These are phyloP conservation scores for Notarius lentiginosus DNA, from an alignment of 2,113 vertebrate species.

Conservation along the genomic window DNA sequence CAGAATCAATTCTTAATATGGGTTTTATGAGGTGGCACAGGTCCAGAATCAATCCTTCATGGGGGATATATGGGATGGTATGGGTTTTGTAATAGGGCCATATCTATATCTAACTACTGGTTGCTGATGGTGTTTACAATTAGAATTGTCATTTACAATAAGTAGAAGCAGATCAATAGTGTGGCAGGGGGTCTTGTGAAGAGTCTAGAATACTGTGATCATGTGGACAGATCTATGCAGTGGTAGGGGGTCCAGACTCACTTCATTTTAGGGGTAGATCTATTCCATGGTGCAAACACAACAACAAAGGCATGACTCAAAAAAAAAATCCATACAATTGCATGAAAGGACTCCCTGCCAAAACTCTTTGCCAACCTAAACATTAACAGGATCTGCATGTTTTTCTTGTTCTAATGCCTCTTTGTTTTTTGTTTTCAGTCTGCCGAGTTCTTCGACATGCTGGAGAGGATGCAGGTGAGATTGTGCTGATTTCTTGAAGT, in stretches of 20 bases:
- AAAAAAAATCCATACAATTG: background rate
- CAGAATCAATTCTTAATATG: background rate
- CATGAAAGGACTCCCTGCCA: background rate
- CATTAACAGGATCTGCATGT: background rate
- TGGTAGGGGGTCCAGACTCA: background rate
- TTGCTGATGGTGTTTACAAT: background rate
- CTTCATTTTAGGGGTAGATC: background rate
- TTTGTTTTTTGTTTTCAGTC: slow-evolving; percentile 78
- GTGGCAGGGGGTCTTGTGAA: background rate
- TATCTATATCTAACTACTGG: background rate
- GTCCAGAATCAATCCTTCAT: background rate
- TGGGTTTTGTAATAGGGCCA: background rate
- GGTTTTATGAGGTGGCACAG: background rate
- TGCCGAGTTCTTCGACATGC: slow-evolving; percentile 98
- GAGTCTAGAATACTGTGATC: background rate
- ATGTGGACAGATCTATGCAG: background rate
- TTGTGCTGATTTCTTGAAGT: background rate
- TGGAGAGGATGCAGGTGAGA: slow-evolving; percentile 96
- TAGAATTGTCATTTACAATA: background rate
- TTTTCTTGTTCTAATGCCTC: slow-evolving; percentile 26
- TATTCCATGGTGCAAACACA: background rate
- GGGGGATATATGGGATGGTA: background rate
- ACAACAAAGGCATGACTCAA: background rate
- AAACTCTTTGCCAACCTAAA: background rate
- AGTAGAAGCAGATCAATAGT: background rate